These are phyloP conservation scores for Gallinago stenura DNA, from an alignment of 2,797 vertebrate species.

Conservation along the genomic window DNA sequence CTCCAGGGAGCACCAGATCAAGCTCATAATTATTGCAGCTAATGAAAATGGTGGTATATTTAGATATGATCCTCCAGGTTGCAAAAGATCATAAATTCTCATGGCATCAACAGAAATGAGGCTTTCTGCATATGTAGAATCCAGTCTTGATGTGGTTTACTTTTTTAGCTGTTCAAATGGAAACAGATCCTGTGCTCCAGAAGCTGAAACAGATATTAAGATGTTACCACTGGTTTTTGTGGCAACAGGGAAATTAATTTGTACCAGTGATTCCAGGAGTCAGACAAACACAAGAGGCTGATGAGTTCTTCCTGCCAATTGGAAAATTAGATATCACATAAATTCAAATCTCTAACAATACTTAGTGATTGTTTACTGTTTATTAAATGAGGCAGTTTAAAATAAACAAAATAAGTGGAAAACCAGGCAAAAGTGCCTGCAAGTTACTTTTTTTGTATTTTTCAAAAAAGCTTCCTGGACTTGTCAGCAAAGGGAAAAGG, in stretches of 20 bases:
- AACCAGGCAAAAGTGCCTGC: not conserved
- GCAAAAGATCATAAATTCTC: not conserved
- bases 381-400: not conserved
- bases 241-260: not conserved
- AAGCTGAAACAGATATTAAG: not conserved
- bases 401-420: not conserved
- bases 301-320: not conserved
- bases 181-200: not conserved
- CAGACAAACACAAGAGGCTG: not conserved
- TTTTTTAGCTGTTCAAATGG: not conserved
- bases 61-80: not conserved
- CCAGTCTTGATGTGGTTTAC: not conserved
- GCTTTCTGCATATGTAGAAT: not conserved
- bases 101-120: not conserved
- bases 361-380: not conserved
- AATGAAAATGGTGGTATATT: not conserved
- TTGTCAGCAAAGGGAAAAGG: conserved; percentile 5
- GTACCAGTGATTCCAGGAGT: not conserved
- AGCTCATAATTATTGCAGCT: not conserved
- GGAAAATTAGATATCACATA: not conserved
- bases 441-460: not conserved
- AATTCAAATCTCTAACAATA: not conserved
- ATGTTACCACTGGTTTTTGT: not conserved
- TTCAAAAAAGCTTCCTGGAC: not conserved
- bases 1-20: not conserved